Percentiles rank a stretch among this genome's conserved stretches.
These are phyloP conservation scores for Drosophila nasuta DNA, from an alignment of 1,140 invertebrate genomes.

Conservation along the genomic window DNA sequence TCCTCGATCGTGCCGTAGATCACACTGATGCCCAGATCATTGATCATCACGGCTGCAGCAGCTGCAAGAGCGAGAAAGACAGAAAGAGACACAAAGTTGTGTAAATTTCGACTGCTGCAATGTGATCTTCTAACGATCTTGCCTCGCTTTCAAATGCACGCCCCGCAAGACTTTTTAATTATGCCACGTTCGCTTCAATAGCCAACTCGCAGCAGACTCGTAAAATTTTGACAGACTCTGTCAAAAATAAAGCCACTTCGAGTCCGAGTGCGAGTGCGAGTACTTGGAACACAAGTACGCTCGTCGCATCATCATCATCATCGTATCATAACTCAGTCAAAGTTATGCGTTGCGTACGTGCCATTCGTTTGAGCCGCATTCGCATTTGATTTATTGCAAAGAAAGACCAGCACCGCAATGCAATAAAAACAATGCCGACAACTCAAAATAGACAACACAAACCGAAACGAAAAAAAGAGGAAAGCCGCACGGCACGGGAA, in stretches of 20 bases:
- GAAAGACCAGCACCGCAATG: conserved; percentile 44
- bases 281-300: conserved; percentile 21
- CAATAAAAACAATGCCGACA: conserved; percentile 19
- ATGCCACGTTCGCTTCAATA: conserved; percentile 45
- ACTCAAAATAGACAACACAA: conserved; percentile 14
- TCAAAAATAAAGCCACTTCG: conserved; percentile 57
- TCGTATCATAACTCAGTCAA: conserved; percentile 71
- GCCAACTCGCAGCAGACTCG: conserved; percentile 53
- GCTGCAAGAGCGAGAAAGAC: neutral
- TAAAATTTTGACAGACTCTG: conserved; percentile 77
- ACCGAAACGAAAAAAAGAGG: conserved; percentile 20
- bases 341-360: conserved; percentile 80
- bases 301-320: conserved; percentile 24
- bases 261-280: conserved; percentile 3
- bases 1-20: conserved; percentile 45
- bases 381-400: conserved; percentile 74
- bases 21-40: conserved; percentile 29
- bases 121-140: conserved; percentile 44
- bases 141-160: conserved; percentile 43
- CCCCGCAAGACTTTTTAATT: conserved; percentile 55
- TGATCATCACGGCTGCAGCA: conserved; percentile 11
- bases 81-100: neutral
- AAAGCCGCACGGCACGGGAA: conserved; percentile 11
- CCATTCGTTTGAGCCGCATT: conserved; percentile 59
- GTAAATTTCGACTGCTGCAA: conserved; percentile 17